Evolutionary conservation across 1,140 invertebrate genomes (phyloP).

Genomic region (Drosophila carrolli): DNA sequence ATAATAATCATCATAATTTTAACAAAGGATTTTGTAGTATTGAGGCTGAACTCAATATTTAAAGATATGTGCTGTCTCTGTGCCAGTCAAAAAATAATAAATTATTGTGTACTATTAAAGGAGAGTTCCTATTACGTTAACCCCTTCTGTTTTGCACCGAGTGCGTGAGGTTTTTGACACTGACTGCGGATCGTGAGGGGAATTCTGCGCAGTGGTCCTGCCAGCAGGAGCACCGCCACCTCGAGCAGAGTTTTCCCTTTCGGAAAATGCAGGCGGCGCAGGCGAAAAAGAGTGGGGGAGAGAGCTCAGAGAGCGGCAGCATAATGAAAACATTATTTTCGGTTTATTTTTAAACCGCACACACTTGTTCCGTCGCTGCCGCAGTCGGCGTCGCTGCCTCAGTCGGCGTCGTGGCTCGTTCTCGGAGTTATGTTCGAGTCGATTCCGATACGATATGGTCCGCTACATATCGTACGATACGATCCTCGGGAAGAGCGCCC

Average conservation of each 20-base stretch:
- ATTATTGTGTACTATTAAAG: not conserved
- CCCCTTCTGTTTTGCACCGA: constrained; percentile 5
- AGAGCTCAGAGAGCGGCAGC: constrained; percentile 22
- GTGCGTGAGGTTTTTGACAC: constrained; percentile 75
- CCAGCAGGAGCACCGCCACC: constrained; percentile 20
- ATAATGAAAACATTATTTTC: constrained; percentile 78
- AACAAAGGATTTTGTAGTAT: no score
- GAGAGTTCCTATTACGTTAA: not conserved
- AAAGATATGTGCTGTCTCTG: no score
- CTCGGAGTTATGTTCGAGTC: constrained; percentile 30
- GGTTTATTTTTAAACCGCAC: constrained; percentile 78
- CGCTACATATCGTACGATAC: constrained; percentile 3
- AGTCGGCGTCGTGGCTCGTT: constrained; percentile 14
- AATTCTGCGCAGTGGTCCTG: constrained; percentile 81
- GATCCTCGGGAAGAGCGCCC: constrained; percentile 53
- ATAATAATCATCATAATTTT: no score
- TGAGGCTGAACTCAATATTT: no score
- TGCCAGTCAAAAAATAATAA: not conserved
- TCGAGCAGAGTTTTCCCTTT: constrained; percentile 49
- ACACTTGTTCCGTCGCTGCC: constrained; percentile 69
- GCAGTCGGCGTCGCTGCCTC: not conserved
- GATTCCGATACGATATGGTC: constrained; percentile 4
- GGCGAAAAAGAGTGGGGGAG: not conserved
- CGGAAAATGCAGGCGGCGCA: constrained; percentile 34
- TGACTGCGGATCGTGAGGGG: constrained; percentile 63